These are phyloP conservation scores for Pollenia labialis DNA, from an alignment of 2,888 invertebrate genomes.

Conservation along the genomic window DNA sequence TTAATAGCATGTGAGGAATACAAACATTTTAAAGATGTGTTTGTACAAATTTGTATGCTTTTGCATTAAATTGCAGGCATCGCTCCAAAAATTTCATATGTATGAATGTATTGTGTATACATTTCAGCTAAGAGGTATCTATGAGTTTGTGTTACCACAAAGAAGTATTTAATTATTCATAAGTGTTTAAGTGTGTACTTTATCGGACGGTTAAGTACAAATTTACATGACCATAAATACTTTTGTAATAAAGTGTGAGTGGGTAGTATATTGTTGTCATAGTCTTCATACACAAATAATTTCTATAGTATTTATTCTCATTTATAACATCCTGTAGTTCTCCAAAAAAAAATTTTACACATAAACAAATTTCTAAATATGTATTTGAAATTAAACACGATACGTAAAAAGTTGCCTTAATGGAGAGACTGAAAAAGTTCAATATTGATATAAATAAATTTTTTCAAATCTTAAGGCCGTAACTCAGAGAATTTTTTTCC, in stretches of 20 bases:
- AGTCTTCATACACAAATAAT: slow-evolving; percentile 22
- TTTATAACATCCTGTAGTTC: background rate
- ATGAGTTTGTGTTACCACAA: slow-evolving; percentile 67
- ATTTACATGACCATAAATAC: slow-evolving; percentile 56
- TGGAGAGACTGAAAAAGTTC: too few species aligned
- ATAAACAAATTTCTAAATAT: too few species aligned
- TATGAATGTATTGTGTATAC: background rate
- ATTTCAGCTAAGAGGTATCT: background rate
- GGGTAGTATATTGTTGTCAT: slow-evolving; percentile 7
- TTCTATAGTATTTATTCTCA: slow-evolving; percentile 17
- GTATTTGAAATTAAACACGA: too few species aligned
- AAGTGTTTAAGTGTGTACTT: slow-evolving; percentile 73
- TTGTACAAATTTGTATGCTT: background rate
- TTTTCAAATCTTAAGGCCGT: too few species aligned
- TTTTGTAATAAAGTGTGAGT: slow-evolving; percentile 18
- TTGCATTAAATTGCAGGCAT: background rate
- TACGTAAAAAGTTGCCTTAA: too few species aligned
- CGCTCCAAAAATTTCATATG: background rate
- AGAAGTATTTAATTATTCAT: slow-evolving; percentile 76
- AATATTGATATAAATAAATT: too few species aligned
- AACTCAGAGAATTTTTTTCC: too few species aligned
- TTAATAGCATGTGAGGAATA: background rate
- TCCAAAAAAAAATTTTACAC: too few species aligned
- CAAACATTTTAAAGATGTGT: background rate
- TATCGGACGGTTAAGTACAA: slow-evolving; percentile 39